Evolutionary conservation across 2,113 vertebrate species (phyloP), one percentile per base, ranked within the genome.

Genomic region (Eclectus roratus): DNA sequence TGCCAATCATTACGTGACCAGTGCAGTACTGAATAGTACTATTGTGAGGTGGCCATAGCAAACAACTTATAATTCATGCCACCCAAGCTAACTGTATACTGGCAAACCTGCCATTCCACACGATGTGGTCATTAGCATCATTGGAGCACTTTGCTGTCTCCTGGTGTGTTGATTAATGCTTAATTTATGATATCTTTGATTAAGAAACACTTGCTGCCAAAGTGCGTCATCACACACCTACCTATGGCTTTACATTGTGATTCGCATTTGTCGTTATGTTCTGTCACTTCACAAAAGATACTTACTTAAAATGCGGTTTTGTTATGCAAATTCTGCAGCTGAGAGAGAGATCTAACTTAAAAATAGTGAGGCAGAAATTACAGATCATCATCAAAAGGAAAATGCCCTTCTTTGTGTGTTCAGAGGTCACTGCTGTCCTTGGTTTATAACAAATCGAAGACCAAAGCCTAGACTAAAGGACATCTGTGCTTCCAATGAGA

Each of bases 41-140:
- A 87, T 95, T 96, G 91, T 96, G 86, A 95, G 77, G 78, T 93
- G 88, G 37, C 80, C 3, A 3, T 24, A 65, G 86, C 96, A 96
- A 96, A 92, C 91, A 94, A 82, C 88, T 91, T 93, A 69, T 53
- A 83, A 95, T 96, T 92, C 83, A 27, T 92, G 88, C 88, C 90
- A 85, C 91, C 92, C 92, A 84, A 6, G 68, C 28, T 18, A 93
- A 71, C 82, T 63, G 52, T 53, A 13, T 65, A 27, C 93, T 87
- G 78, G 56, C 80, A 88, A 47, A 91, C 93, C 94, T 94, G 96
- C 79, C 52, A 13, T 72, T 86, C 56, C 86, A 66, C 33, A 52
- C 0, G 7, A 69, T 41, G 5, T 3, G 14, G 78, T 69, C 56
- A 84, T 91, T 82, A 49, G 46, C 77, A 72, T 65, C 58, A 6